phyloP scores from a whole-genome alignment of 1,140 invertebrate genomes.

The Harpegnathos saltator region DNA sequence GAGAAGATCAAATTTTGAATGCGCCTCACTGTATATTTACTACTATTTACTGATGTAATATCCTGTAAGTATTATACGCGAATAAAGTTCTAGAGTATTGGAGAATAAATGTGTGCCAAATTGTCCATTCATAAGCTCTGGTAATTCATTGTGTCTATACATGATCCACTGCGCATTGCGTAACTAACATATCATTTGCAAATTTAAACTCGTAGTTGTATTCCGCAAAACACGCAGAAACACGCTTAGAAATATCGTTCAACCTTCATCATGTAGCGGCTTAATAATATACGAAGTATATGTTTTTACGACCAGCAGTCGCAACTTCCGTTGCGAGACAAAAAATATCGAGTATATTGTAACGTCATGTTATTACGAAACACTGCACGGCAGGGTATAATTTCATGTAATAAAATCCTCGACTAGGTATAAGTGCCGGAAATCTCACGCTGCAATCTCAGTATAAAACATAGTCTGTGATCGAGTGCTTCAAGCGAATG shows the following conservation, averaged over 20 bases:
- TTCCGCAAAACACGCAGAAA: neutral
- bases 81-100: conserved; percentile 24
- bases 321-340: conserved; percentile 4
- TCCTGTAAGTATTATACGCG: neutral
- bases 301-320: neutral
- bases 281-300: conserved; percentile 14
- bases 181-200: neutral
- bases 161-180: neutral
- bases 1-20: neutral
- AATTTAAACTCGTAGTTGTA: neutral
- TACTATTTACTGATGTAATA: neutral
- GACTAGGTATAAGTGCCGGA: conserved; percentile 21
- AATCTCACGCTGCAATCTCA: conserved; percentile 7
- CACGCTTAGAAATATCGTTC: neutral
- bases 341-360: neutral
- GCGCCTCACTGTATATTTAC: neutral
- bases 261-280: conserved; percentile 9
- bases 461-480: neutral
- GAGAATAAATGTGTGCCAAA: neutral
- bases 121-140: neutral
- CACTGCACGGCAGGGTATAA: neutral
- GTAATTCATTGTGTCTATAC: neutral
- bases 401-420: neutral
- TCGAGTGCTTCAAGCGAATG: neutral
- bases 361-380: neutral